A percentile compares a stretch with the other conserved stretches of the same genome.
Evolutionary conservation across 1,140 invertebrate genomes (phyloP).

Genomic region (Hylaeus volcanicus): DNA sequence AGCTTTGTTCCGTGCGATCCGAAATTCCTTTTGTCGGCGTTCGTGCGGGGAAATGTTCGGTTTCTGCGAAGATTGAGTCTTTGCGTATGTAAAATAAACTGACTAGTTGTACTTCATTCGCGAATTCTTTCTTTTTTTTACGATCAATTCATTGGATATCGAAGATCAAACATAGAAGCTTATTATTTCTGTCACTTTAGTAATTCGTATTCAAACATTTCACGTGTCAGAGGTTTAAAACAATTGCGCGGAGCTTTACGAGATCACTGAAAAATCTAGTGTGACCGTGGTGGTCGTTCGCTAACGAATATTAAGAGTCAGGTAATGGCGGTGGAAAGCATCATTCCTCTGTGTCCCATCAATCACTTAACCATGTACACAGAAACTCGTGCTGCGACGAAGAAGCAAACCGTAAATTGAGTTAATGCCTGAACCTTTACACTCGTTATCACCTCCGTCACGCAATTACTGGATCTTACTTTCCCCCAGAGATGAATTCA

Average conservation of each 20-base stretch:
- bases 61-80: too few species aligned
- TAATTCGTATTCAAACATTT: too few species aligned
- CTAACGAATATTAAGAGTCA: slow-evolving; percentile 32
- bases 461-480: slow-evolving; percentile 25
- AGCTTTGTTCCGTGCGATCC: too few species aligned
- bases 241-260: not conserved
- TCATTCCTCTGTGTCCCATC: slow-evolving; percentile 42
- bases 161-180: too few species aligned
- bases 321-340: slow-evolving; percentile 3
- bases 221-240: not conserved
- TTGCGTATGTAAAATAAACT: too few species aligned
- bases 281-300: slow-evolving; percentile 2
- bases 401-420: slow-evolving; percentile 45
- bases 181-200: too few species aligned
- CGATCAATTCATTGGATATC: too few species aligned
- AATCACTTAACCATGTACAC: slow-evolving; percentile 41
- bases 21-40: not conserved
- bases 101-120: too few species aligned
- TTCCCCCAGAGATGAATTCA: too few species aligned
- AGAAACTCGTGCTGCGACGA: not conserved
- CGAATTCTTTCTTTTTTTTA: too few species aligned
- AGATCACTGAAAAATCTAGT: not conserved
- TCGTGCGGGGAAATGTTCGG: not conserved
- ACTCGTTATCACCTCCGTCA: slow-evolving; percentile 19
- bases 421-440: slow-evolving; percentile 19